Percentiles rank a stretch among this genome's conserved stretches.
phyloP scores from a whole-genome alignment of 2,113 vertebrate species.

The Cichladusa arquata region DNA sequence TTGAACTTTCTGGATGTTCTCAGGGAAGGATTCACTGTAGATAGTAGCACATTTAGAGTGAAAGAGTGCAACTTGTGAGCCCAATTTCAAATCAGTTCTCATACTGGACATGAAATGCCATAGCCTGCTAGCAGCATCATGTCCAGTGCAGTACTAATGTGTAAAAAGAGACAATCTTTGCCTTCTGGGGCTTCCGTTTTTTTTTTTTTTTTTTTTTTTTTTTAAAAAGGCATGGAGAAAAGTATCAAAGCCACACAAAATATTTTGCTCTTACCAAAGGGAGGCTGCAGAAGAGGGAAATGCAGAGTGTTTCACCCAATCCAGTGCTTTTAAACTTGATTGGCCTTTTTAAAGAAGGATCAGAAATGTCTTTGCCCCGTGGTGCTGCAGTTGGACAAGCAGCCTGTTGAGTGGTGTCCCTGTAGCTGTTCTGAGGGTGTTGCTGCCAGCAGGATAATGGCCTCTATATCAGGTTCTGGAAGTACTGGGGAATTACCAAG shows the following conservation, averaged over 20 bases:
- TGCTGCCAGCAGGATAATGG: background rate
- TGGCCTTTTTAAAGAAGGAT: background rate
- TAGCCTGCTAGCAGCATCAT: background rate
- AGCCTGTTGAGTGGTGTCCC: background rate
- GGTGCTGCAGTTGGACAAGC: background rate
- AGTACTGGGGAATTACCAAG: background rate
- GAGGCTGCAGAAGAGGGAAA: background rate
- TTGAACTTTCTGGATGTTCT: background rate
- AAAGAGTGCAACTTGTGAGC: background rate
- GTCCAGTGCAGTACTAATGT: background rate
- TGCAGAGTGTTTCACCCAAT: background rate
- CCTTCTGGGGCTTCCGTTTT: background rate
- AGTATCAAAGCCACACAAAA: background rate
- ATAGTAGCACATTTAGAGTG: background rate
- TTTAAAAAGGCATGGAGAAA: background rate
- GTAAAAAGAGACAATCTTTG: background rate
- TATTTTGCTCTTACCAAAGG: background rate
- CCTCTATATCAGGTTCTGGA: background rate
- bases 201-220: background rate
- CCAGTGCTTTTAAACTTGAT: background rate
- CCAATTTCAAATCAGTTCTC: background rate
- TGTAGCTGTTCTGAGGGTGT: background rate
- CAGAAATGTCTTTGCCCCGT: background rate
- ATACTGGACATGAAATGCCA: accelerated
- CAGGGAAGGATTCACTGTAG: background rate